Evolutionary conservation across 2,888 invertebrate species (phyloP), one percentile per base, ranked within the genome.

Genomic region (Drosophila incognita): DNA sequence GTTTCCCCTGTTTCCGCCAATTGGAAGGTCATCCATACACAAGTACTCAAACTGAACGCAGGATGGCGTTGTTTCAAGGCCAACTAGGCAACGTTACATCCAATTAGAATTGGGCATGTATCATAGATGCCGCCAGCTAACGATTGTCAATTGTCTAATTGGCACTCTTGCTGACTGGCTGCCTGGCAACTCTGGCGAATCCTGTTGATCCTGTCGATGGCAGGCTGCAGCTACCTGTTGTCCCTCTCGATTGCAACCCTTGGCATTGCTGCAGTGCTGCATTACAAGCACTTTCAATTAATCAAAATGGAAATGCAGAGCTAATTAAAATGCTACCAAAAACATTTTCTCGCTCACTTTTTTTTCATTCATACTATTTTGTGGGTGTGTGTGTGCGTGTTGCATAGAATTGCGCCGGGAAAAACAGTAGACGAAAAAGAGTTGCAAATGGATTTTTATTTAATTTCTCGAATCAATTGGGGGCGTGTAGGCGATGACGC

Each of bases 401-500:
- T 38, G 57, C 57, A 36, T 35, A 40, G 40, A 57, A 42, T 31
- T 57, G 57, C n/a, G 15, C 15, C 29, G 24, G 13, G 27, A 48
- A 70, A 71, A 65, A 61, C 54, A 53, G 40, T 46, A 57, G 54
- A 67, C 57, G 8, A 5, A 38, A 57, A 76, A 58, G 62, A 63
- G 79, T 74, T 81, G 61, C 71, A 72, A 64, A 57, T 54, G 36
- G 38, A 21, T 70, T 48, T 69, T 69, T 11, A n/a, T 31, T 54
- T 13, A n/a, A 27, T 35, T n/a, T 24, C 38, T 27, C 18, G 7
- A 13, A 52, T 79, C 74, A 53, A 75, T 61, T 18, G 27, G 56
- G 69, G 92, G 92, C 85, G 91, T 91, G 72, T 74, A 89, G 83
- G 81, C 84, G 92, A 91, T 92, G 92, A 92, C 87, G 83, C 84